Conservation (phyloP, 2,113 vertebrate species). For the Eulacestoma nigropectus region DNA sequence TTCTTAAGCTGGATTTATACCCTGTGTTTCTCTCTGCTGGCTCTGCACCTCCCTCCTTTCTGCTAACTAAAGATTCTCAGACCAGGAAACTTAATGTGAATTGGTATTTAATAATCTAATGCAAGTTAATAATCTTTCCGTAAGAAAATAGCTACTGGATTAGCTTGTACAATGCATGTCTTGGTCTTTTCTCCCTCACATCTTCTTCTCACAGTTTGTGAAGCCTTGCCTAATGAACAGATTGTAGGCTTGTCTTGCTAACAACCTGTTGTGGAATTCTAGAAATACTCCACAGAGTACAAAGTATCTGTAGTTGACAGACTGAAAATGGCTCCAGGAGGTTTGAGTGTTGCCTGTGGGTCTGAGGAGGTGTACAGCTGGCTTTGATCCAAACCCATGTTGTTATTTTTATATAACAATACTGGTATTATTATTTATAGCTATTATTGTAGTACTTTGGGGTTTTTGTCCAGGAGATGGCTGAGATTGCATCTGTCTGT, state of each 20-base stretch:
- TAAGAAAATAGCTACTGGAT: not conserved
- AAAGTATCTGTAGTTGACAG: not conserved
- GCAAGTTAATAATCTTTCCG: not conserved
- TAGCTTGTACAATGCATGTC: not conserved
- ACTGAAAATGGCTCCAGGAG: not conserved
- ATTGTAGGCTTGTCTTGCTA: not conserved
- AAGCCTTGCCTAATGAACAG: not conserved
- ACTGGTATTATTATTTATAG: not conserved
- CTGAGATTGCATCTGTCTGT: not conserved
- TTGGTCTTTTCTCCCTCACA: not conserved
- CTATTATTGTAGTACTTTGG: not conserved
- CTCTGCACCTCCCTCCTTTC: not conserved
- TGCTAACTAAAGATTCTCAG: not conserved
- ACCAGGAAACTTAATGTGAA: not conserved
- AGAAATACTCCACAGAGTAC: not conserved
- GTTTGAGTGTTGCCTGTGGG: not conserved
- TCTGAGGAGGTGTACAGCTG: not conserved
- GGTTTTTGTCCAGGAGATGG: not conserved
- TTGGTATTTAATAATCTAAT: not conserved
- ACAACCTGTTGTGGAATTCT: not conserved
- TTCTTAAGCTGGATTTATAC: not conserved
- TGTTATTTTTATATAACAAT: not conserved
- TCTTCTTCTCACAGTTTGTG: not conserved
- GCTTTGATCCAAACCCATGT: not conserved
- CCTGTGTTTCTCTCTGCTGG: not conserved